Conservation (phyloP, 2,797 vertebrate species). For the Acanthiza pusilla region DNA sequence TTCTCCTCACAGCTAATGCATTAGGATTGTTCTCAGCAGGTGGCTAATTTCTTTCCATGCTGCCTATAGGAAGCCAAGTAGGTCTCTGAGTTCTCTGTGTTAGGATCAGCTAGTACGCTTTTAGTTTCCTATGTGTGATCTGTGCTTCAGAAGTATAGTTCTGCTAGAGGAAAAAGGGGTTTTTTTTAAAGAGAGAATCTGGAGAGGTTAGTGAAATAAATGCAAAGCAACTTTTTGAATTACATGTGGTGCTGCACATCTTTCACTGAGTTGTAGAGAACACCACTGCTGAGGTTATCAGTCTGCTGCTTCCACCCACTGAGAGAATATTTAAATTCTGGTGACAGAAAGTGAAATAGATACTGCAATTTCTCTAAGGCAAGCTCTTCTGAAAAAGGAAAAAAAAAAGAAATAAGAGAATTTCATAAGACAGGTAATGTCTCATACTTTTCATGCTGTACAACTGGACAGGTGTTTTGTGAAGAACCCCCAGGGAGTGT, state of each 20-base stretch:
- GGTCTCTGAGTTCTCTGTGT: background rate
- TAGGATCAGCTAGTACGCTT: background rate
- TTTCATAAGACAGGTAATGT: background rate
- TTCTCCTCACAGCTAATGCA: background rate
- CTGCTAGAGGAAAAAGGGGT: background rate
- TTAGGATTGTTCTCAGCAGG: background rate
- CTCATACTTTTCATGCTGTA: background rate
- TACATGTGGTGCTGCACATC: accelerated
- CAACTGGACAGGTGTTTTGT: background rate
- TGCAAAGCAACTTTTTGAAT: background rate
- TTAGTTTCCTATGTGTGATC: background rate
- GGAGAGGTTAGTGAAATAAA: background rate
- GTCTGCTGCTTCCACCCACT: background rate
- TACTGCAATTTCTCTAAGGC: background rate
- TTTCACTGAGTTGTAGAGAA: background rate
- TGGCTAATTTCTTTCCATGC: background rate
- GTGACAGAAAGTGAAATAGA: background rate
- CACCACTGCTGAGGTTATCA: background rate
- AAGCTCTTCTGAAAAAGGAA: background rate
- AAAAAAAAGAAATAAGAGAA: background rate
- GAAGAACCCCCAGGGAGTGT: background rate
- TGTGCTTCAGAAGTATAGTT: background rate
- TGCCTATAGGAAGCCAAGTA: background rate
- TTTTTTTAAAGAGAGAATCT: background rate
- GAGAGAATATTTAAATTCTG: background rate